These are phyloP conservation scores for Neoseiulus cucumeris DNA, from an alignment of 1,140 invertebrate species.

Conservation along the genomic window DNA sequence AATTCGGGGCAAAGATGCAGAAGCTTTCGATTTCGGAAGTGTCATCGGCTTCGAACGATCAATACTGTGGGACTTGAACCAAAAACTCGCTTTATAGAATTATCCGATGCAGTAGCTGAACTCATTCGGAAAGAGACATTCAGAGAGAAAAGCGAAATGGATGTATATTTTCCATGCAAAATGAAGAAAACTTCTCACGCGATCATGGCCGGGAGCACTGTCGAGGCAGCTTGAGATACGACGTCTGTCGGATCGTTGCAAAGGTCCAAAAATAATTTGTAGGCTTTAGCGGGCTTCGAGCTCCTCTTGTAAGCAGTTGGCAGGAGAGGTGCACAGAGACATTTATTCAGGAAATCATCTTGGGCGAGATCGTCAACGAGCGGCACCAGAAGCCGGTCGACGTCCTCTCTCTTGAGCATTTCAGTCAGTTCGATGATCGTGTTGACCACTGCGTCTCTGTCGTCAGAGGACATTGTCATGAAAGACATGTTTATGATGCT, in stretches of 20 bases:
- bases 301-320: background rate
- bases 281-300: background rate
- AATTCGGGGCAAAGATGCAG: no score
- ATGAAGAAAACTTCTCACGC: background rate
- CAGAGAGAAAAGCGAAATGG: no score
- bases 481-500: conserved; percentile 1
- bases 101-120: no score
- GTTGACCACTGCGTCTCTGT: background rate
- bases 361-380: background rate
- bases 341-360: background rate
- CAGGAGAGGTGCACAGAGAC: conserved; percentile 1
- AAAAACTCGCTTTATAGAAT: no score
- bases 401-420: background rate
- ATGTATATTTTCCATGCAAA: no score
- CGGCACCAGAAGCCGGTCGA: background rate
- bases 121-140: background rate
- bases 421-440: background rate
- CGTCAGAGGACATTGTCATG: background rate
- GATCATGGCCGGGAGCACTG: background rate
- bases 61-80: no score
- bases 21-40: no score
- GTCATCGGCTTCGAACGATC: no score
- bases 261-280: background rate
- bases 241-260: background rate
- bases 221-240: background rate